Base-by-base conservation (phyloP, 1,140 invertebrate genomes). In the Drosophila varians region DNA sequence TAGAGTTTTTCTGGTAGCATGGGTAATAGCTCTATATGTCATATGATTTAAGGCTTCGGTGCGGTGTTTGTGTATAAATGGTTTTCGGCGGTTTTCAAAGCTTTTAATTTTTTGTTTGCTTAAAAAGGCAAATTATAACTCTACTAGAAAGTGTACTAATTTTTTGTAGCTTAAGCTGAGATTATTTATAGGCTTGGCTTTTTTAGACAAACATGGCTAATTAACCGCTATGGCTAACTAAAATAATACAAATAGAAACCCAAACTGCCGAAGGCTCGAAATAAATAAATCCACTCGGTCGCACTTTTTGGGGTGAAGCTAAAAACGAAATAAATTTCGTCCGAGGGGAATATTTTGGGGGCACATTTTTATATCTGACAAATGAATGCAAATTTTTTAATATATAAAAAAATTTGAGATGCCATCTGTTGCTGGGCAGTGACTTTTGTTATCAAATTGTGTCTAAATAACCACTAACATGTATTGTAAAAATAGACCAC, bases 11-110 rank as follows among this genome's bases (percentile, higher is more conserved):
- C 7, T 42, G 16, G 16, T 18, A 19, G 60, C 42, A 23, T 12
- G 75, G 52, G 75, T 77, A 78, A 77, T 77, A 68, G 75, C 61
- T 53, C 36, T 64, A 38, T 48, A 45, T 47, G 60, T 19, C 21
- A 7, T 48, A 26, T 48, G 55, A 61, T 61, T 61, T 62, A 61
- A 45, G 11, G 54, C 21, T 47, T 16, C 3, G n/a, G n/a, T n/a
- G n/a, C 8, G 8, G 6, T 3, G 6, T 42, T 18, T 42, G 2
- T 2, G 19, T 42, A 49, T 60, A 62, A 62, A 65, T 64, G 48
- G 34, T 62, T 61, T 62, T 23, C 31, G 26, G 31, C 18, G 16
- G 14, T 9, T 42, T 42, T 31, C 3, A 31, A 11, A 31, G 28
- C 9, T 11, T 26, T 1, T 14, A 5, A 53, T 16, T 53, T 25